These are phyloP conservation scores for Ellobium chinense DNA, from an alignment of 2,888 invertebrate species.

Conservation along the genomic window DNA sequence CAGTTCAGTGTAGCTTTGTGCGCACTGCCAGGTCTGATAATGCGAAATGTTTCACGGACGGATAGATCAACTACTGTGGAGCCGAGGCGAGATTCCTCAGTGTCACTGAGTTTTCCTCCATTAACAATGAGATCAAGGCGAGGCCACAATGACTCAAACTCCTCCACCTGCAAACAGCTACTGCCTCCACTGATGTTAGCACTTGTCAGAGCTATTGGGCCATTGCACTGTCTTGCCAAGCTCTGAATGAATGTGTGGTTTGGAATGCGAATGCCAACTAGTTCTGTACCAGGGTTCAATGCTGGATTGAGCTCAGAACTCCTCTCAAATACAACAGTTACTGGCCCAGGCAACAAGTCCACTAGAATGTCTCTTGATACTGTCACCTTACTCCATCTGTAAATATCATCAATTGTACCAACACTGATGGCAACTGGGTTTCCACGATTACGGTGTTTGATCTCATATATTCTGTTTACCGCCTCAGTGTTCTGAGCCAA, in stretches of 20 bases:
- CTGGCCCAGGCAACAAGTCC: constrained; percentile 93
- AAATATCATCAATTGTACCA: constrained; percentile 85
- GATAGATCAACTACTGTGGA: constrained; percentile 97
- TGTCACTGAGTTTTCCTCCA: constrained; percentile 82
- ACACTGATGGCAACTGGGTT: constrained; percentile 98
- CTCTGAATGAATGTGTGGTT: constrained; percentile 87
- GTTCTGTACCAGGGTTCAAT: constrained; percentile 88
- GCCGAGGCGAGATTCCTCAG: constrained; percentile 84
- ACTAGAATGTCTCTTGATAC: constrained; percentile 85
- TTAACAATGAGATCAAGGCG: constrained; percentile 91
- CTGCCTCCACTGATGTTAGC: constrained; percentile 91
- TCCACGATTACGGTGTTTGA: constrained; percentile 89
- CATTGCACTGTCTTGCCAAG: constrained; percentile 82
- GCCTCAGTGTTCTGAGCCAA: constrained; percentile 89
- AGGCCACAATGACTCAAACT: constrained; percentile 90
- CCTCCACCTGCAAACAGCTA: constrained; percentile 88
- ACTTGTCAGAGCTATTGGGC: constrained; percentile 95
- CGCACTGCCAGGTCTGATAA: constrained; percentile 88
- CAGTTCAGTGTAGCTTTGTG: constrained; percentile 59
- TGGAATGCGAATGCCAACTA: constrained; percentile 94
- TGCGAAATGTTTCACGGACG: constrained; percentile 84
- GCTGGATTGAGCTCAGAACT: constrained; percentile 85
- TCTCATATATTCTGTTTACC: constrained; percentile 88
- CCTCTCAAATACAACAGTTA: constrained; percentile 92
- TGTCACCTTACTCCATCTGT: constrained; percentile 85